A percentile compares a stretch with the other conserved stretches of the same genome.
These are phyloP conservation scores for Rhabdomys pumilio DNA, from an alignment of 2,797 vertebrate species.

Conservation along the genomic window DNA sequence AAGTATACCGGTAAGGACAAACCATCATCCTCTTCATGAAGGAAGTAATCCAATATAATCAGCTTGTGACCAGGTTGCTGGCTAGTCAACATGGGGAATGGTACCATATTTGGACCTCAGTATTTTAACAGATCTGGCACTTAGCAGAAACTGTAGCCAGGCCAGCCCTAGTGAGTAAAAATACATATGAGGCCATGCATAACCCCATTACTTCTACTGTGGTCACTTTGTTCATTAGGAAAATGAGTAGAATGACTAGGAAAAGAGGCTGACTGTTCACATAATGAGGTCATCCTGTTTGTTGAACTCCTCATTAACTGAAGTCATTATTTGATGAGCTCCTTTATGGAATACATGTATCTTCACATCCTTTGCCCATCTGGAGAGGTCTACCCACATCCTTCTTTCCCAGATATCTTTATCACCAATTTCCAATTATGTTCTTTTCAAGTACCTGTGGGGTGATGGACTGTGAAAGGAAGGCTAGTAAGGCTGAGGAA, in stretches of 20 bases:
- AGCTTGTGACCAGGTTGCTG: background rate
- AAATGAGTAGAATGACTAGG: background rate
- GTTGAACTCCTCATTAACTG: background rate
- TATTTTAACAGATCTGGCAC: no score
- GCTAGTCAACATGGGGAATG: no score
- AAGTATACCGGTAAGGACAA: background rate
- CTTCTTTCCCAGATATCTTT: background rate
- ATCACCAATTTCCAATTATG: background rate
- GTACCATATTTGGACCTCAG: no score
- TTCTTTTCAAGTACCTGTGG: background rate
- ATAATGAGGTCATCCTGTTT: background rate
- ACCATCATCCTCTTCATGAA: background rate
- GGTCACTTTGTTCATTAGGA: background rate
- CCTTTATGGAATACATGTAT: background rate
- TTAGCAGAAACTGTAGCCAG: no score
- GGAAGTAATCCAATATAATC: background rate
- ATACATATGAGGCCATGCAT: no score
- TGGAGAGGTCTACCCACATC: background rate
- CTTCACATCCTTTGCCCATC: background rate
- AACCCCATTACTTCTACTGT: background rate
- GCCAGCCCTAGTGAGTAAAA: no score
- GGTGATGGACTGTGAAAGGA: background rate
- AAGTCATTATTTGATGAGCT: background rate
- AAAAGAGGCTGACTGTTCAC: background rate
- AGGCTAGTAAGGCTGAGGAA: no score